Base-by-base conservation (phyloP, 30 jellyfish, hydroid and myxozoan genomes). In the Calvadosia cruxmelitensis region DNA sequence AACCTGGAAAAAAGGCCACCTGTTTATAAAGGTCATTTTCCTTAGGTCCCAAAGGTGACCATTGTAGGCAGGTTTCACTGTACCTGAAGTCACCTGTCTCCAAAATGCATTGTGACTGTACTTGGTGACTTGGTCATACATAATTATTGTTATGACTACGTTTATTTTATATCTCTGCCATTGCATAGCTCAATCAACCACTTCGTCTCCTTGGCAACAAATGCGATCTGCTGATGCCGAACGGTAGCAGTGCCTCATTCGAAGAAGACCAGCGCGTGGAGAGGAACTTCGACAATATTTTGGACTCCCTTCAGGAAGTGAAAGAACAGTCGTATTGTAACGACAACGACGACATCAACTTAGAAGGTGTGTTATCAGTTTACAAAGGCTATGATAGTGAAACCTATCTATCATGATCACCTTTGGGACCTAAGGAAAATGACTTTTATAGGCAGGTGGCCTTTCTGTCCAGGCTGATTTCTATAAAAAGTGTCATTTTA, bases 261-360 rank as follows among this genome's bases (percentile, higher is more conserved):
- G 74, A 83, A 0, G 33, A 76, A 16, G 96, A 86, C 64, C 92
- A 86, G 70, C 82, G 79, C 68, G 86, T 86, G 42, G 96, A 86
- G 66, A 63, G 74, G 68, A 80, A 87, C 30, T 86, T 86, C 80
- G 78, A 86, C 53, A 32, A 76, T 70, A 86, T 86, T 82, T 65
- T 86, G 3, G 96, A 86, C 31, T 78, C 96, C 15, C 53, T 73
- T 15, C 93, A 78, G 36, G 96, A 86, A 29, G 50, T 83, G 78
- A 86, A 78, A 66, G 71, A 68, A 29, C 76, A 50, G 1, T 75
- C 57, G 10, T 42, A 42, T 42, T 20, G 57, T 5, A 42, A 42
- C 20, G 57, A 42, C 10, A 42, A 42, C 20, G 57, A 42, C 20
- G 57, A 42, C 20, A 20, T 42, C 20, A 42, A 20, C 20, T 42